Evolutionary conservation across 2,113 vertebrate species (phyloP), one percentile per base, ranked within the genome.

Genomic region (Saguinus midas): DNA sequence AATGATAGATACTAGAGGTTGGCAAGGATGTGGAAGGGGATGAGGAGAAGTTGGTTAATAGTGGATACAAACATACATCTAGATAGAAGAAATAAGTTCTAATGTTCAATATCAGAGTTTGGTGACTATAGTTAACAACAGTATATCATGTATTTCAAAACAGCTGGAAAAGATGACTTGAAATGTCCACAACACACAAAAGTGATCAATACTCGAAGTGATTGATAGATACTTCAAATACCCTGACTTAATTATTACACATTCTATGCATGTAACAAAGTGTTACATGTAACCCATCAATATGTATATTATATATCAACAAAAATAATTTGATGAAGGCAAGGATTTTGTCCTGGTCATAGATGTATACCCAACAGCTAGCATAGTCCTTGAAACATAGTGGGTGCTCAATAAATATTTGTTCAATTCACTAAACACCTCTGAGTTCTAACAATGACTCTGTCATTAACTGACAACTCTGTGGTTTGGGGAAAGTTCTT

Each of bases 351-450:
- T 89, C n/a, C 32, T 64, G 8, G 10, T 88, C 66, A 84, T 12
- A 91, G 12, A 64, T 83, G 50, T 40, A 21, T 75, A 7, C 11
- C 57, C 43, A 91, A 52, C 13, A 87, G 18, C 29, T 40, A 68
- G 48, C 55, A 75, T 3, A 66, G 43, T 68, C 55, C 11, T 68
- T 84, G 57, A 84, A 23, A 93, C n/a, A 68, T 29, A 81, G 13
- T 85, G 66, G 10, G 4, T 75, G n/a, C 40, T 96, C 84, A 66
- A 70, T 58, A 94, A 95, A 94, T 58, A 40, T 80, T 43, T 86
- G 16, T 81, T 96, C 32, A 76, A 48, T 45, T 92, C 64, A 88
- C 35, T 86, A 17, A 35, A 52, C 84, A 29, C 86, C 76, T 91
- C 37, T 55, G 66, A 72, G n/a, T 88, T 93, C 32, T 76, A 87